Evolutionary conservation across 1,140 invertebrate species (phyloP), one percentile per base, ranked within the genome.

Genomic region (Ceratoteleas bidentatus): DNA sequence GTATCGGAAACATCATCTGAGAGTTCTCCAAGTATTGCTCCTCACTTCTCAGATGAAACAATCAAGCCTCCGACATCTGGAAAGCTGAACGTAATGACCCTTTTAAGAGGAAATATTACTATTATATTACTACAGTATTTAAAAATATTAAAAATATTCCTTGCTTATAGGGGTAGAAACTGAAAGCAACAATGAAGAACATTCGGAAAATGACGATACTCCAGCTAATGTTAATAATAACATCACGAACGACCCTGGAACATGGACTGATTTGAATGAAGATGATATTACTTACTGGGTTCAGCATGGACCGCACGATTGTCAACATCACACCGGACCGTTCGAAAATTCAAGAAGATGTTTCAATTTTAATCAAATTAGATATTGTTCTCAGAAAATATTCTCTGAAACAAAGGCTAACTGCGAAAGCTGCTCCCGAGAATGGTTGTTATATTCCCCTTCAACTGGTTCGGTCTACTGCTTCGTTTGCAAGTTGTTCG

Each of bases 371-470:
- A 57, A 36, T 38, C 54, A 57, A 57, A 57, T n/a, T 38, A 36
- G 54, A 38, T 57, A 6, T 40, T 57, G 34, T 57, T 57, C 34
- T 3, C 11, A 13, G 3, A 36, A 57, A 57, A 40, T 57, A 38
- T 36, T 57, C 13, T 57, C 2, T 38, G 54, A 34, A 38, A 57
- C 34, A 7, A 57, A 57, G 11, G n/a, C 54, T 7, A 38, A 57
- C 38, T 33, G 54, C 6, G 54, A 57, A 57, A 57, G 11, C 33
- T 57, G 38, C 11, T 13, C n/a, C 9, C 54, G 54, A 57, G 54
- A 57, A 7, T 57, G 34, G 54, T 14, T 57, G 34, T 57, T 57
- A 57, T 57, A 57, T 57, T 57, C 54, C n/a, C 54, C 33, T 38
- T 57, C 54, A 38, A 14, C 34, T 6, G n/a, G 54, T 14, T 57